Percentiles rank a stretch among this genome's conserved stretches.
phyloP scores from a whole-genome alignment of 2,888 invertebrate genomes.

The Blastobasis adustella region DNA sequence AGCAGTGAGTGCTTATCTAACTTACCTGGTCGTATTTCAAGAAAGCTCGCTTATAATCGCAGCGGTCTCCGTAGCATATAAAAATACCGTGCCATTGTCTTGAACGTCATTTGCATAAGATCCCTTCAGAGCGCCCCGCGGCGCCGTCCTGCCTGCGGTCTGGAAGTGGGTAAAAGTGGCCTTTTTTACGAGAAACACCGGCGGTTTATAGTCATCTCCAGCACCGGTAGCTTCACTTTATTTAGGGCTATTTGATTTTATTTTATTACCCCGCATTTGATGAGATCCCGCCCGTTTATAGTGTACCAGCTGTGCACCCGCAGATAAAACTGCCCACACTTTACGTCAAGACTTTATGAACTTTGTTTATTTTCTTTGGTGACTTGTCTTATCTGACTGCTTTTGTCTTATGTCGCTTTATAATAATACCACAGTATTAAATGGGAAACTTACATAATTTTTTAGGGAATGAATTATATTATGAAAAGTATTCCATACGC shows the following conservation, averaged over 20 bases:
- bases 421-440: too few relatives aligned
- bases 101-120: constrained; percentile 31
- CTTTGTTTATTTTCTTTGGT: too few relatives aligned
- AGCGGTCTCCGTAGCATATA: constrained; percentile 25
- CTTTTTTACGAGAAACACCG: constrained; percentile 32
- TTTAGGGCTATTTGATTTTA: constrained; percentile 13
- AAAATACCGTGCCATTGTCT: constrained; percentile 23
- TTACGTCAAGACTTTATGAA: too few relatives aligned
- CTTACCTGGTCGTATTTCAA: too few relatives aligned
- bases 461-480: too few relatives aligned
- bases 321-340: not conserved
- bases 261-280: constrained; percentile 5
- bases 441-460: too few relatives aligned
- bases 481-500: too few relatives aligned
- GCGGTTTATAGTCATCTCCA: constrained; percentile 28
- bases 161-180: constrained; percentile 15
- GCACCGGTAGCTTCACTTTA: constrained; percentile 39
- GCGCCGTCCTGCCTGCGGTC: constrained; percentile 22
- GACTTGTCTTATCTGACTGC: too few relatives aligned
- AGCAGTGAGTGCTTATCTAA: too few relatives aligned
- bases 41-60: constrained; percentile 21
- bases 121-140: constrained; percentile 19
- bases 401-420: too few relatives aligned
- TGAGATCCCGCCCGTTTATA: constrained; percentile 2
- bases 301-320: not conserved